Evolutionary conservation across 2,888 invertebrate genomes (phyloP).

Genomic region (Neoascia interrupta): DNA sequence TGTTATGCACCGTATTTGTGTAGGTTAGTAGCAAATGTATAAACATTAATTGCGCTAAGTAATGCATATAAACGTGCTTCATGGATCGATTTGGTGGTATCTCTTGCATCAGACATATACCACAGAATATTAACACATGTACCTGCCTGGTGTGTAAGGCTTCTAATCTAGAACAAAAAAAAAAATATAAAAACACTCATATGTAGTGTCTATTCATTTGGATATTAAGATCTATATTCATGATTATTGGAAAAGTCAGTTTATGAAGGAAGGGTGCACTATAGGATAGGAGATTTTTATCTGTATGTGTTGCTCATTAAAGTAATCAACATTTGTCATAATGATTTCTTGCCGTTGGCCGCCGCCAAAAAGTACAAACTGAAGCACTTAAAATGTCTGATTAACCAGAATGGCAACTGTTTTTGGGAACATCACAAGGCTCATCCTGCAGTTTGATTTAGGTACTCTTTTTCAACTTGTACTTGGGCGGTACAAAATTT

Average conservation of each 20-base stretch:
- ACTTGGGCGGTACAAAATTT: no score
- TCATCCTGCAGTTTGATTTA: no score
- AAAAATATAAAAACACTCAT: constrained; percentile 22
- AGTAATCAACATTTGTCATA: no score
- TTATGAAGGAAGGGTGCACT: no score
- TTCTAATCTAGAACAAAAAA: constrained; percentile 48
- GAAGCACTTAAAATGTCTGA: no score
- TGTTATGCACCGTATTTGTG: neutral
- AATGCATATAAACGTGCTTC: constrained; percentile 63
- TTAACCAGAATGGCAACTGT: no score
- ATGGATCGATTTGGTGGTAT: constrained; percentile 43
- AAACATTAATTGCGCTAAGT: constrained; percentile 67
- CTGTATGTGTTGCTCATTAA: no score
- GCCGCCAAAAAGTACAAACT: no score
- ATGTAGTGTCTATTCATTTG: constrained; percentile 55
- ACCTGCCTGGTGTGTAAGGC: constrained; percentile 5
- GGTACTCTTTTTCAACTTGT: no score
- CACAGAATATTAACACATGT: constrained; percentile 39
- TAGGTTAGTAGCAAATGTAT: constrained; percentile 10
- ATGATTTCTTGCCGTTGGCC: no score
- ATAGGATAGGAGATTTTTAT: no score
- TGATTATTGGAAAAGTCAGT: constrained; percentile 18
- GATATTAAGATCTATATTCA: constrained; percentile 60
- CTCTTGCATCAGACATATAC: constrained; percentile 52
- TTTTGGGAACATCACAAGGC: no score